Evolutionary conservation across 2,888 invertebrate genomes (phyloP).

Genomic region (Sphaerophoria rueppellii): DNA sequence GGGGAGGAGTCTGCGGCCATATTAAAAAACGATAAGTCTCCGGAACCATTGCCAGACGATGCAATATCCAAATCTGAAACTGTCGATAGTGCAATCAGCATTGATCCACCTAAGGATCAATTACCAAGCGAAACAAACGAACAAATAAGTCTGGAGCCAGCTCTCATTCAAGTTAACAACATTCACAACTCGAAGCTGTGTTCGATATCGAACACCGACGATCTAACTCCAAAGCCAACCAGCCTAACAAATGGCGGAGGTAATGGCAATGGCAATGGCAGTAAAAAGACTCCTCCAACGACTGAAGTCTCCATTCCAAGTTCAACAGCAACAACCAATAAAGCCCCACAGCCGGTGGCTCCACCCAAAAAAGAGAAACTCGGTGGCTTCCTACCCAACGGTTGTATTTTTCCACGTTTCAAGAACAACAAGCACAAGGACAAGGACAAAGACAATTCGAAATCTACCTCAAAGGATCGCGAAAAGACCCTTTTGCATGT

Average conservation of each 20-base stretch:
- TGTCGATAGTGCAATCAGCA: conserved; percentile 22
- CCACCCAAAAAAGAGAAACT: conserved; percentile 81
- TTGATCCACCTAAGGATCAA: conserved; percentile 23
- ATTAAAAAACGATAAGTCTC: conserved; percentile 27
- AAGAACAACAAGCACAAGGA: conserved; percentile 81
- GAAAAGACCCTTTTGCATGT: conserved; percentile 81
- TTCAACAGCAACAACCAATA: conserved; percentile 50
- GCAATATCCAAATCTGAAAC: conserved; percentile 27
- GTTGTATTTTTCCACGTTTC: conserved; percentile 82
- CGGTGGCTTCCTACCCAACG: conserved; percentile 81
- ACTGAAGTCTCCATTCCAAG: conserved; percentile 47
- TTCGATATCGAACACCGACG: conserved; percentile 58
- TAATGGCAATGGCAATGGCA: conserved; percentile 20
- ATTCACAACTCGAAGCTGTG: conserved; percentile 57
- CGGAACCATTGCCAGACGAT: conserved; percentile 31
- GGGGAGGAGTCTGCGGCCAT: conserved; percentile 66
- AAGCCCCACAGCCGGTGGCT: conserved; percentile 68
- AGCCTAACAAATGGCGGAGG: conserved; percentile 67
- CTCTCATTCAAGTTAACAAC: conserved; percentile 58
- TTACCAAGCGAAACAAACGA: conserved; percentile 29
- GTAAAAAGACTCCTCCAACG: conserved; percentile 2
- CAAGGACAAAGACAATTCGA: conserved; percentile 78
- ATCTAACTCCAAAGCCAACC: conserved; percentile 38
- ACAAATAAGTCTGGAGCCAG: conserved; percentile 36
- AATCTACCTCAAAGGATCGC: conserved; percentile 78